phyloP scores from a whole-genome alignment of 2,888 invertebrate species.

The Eupithecia subfuscata region DNA sequence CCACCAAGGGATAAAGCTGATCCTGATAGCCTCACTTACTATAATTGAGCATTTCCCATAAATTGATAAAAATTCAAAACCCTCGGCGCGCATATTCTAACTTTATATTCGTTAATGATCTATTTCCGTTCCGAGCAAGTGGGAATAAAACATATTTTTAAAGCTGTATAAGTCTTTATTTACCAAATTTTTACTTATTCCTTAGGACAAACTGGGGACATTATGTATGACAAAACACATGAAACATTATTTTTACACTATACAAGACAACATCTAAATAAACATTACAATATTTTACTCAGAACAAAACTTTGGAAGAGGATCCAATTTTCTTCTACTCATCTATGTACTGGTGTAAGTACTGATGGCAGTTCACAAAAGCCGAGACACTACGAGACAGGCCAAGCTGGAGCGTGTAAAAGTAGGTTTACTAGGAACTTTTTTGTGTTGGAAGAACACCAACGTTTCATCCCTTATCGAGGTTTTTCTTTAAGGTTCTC shows the following conservation, averaged over 20 bases:
- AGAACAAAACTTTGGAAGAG: not conserved
- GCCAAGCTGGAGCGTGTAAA: not conserved
- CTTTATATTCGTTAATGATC: not conserved
- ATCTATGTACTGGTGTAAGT: too few relatives aligned
- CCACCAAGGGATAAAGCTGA: too few relatives aligned
- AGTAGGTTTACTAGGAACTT: not conserved
- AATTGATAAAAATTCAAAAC: too few relatives aligned
- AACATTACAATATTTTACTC: not conserved
- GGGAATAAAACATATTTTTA: not conserved
- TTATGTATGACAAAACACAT: not conserved
- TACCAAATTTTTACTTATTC: not conserved
- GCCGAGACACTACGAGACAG: not conserved
- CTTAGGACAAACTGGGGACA: not conserved
- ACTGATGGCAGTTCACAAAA: not conserved
- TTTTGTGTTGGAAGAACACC: not conserved
- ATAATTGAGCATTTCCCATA: too few relatives aligned
- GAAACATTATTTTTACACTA: not conserved
- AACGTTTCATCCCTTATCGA: not conserved
- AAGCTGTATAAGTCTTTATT: not conserved
- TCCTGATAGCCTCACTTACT: too few relatives aligned
- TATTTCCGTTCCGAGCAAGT: constrained; percentile 1
- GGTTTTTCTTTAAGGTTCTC: not conserved
- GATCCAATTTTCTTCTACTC: not conserved
- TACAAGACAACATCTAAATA: not conserved
- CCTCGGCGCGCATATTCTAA: too few relatives aligned